Percentiles rank a stretch among this genome's conserved stretches.
Evolutionary conservation across 2,888 invertebrate species (phyloP).

Genomic region (Pycnomerus fuliginosus): DNA sequence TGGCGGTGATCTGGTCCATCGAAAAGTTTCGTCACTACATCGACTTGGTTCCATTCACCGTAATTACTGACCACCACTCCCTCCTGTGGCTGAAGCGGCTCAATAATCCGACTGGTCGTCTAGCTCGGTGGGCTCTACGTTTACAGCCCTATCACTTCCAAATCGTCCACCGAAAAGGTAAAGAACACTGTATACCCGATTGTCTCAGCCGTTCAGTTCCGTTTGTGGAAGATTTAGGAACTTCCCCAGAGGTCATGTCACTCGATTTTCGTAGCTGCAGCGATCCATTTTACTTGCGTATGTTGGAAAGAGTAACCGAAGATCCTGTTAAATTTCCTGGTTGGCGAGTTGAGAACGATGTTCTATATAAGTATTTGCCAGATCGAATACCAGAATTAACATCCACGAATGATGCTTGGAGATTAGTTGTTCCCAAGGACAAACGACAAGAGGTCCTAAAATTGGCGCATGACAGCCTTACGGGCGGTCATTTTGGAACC

Average conservation of each 20-base stretch:
- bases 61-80: conserved; percentile 21
- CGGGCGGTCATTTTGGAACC: conserved; percentile 14
- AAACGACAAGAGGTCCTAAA: conserved; percentile 4
- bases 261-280: conserved; percentile 16
- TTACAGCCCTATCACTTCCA: conserved; percentile 20
- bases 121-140: conserved; percentile 17
- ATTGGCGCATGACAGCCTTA: conserved; percentile 13
- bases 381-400: conserved; percentile 8
- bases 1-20: conserved; percentile 29
- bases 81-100: conserved; percentile 17
- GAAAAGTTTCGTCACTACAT: conserved; percentile 29
- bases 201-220: conserved; percentile 27
- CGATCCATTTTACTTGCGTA: conserved; percentile 14
- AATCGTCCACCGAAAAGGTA: conserved; percentile 13
- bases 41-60: conserved; percentile 21
- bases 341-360: conserved; percentile 20
- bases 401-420: conserved; percentile 11
- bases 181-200: conserved; percentile 19
- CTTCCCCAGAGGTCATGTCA: conserved; percentile 22
- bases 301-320: conserved; percentile 5
- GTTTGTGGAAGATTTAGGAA: conserved; percentile 23
- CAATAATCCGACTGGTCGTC: conserved; percentile 18
- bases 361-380: conserved; percentile 21
- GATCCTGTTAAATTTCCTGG: conserved; percentile 21
- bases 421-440: conserved; percentile 13